Evolutionary conservation across 2,888 invertebrate species (phyloP), one percentile per base, ranked within the genome.

Genomic region (Amblyjoppa fuscipennis): DNA sequence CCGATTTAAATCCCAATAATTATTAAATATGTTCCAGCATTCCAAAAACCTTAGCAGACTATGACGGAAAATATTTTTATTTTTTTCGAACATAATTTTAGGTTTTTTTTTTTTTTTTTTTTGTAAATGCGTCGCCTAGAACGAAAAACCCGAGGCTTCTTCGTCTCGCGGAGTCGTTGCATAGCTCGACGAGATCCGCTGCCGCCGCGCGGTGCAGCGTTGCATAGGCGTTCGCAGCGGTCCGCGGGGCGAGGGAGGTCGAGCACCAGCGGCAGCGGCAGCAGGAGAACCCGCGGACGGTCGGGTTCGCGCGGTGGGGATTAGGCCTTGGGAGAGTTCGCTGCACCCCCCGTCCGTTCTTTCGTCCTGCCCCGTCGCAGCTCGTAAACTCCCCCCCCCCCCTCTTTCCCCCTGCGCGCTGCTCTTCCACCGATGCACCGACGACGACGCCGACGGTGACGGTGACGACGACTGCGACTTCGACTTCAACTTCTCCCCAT

Each of bases 301-400:
- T 38, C 34, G 73, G 75, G 66, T 73, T 74, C 61, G 61, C 77
- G 78, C 82, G 85, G 87, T 80, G 88, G 85, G 89, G 89, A 90
- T 87, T 91, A 94, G 94, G 92, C 94, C 94, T 94, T 94, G 94
- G 91, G 92, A 94, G 94, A 94, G 94, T 94, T 94, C 94, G 94
- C 93, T 94, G 94, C 94, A 94, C 94, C 94, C 93, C 93, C 90
- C 92, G 92, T 90, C 90, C 91, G 89, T 91, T 91, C 91, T 89
- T 90, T 88, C 91, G 89, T 90, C 90, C 88, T 88, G 87, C 90
- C 84, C 88, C 89, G 87, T 84, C 84, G 87, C 83, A 51, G 28
- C 77, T 76, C 75, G 31, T 73, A 68, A 64, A 79, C 74, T 73
- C 61, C 83, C 78, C 70, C 66, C 75, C 61, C 83, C 78, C 70